Base-by-base conservation (phyloP, 1,140 invertebrate species). In the Orussus abietinus region DNA sequence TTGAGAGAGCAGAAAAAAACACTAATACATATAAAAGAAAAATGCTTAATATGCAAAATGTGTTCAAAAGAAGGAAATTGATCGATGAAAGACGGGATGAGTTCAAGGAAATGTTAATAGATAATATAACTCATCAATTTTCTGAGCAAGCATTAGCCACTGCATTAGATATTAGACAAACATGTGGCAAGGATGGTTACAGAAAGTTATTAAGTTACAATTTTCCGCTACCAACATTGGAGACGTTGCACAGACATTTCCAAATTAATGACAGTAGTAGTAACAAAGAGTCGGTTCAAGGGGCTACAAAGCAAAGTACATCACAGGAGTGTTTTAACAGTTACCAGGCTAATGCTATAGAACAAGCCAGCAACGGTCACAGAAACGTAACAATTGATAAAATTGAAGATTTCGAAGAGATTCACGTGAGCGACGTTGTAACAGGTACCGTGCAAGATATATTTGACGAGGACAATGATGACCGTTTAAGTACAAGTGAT, bases 371-470 rank as follows among this genome's bases (percentile, higher is more conserved):
- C 5, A 22, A 29, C 13, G 25, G 34, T 33, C 13, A 2, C n/a
- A 30, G 29, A 18, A 9, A 29, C 14, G 20, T n/a, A n/a, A n/a
- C n/a, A n/a, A n/a, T n/a, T n/a, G n/a, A n/a, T n/a, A n/a, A n/a
- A n/a, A n/a, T n/a, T n/a, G n/a, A n/a, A n/a, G n/a, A n/a, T n/a
- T n/a, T n/a, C n/a, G n/a, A n/a, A n/a, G n/a, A n/a, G n/a, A n/a
- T n/a, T n/a, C n/a, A n/a, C n/a, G n/a, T n/a, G n/a, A n/a, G n/a
- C 11, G 55, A 60, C 35, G 55, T 55, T 4, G 39, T 66, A 12
- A 66, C 50, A 14, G 65, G 63, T 42, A 71, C 68, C 4, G 68
- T 71, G 3, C 66, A 71, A 38, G 68, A 71, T 22, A 69, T 71
- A 53, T 69, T 71, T 18, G 55, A 71, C 15, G 68, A 71, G 45